Evolutionary conservation across 2,113 vertebrate species (phyloP), one percentile per base, ranked within the genome.

Genomic region (Prochilodus magdalenae): DNA sequence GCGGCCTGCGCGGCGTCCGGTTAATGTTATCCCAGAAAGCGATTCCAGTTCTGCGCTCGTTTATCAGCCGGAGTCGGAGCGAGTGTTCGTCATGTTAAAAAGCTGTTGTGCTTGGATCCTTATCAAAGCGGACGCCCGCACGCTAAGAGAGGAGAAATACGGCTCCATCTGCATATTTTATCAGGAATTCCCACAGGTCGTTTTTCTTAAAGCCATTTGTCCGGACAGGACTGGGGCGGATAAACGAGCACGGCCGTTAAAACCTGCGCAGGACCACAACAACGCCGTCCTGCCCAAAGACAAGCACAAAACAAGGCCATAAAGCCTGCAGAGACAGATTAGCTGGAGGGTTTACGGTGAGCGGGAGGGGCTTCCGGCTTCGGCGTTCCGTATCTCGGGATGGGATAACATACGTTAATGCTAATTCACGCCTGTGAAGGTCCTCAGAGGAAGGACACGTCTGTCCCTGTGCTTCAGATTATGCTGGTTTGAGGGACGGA

Each of bases 61-160:
- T 91, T 77, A 83, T 90, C 89, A 89, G 83, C 47, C 84, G 63
- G 40, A 77, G 57, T 60, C 78, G 72, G 81, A 77, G 82, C 82
- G 83, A 79, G 84, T 82, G 67, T 82, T 59, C 75, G 57, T 89
- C 86, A 87, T 89, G 69, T 77, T 30, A 83, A 89, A 80, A 84
- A 88, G 85, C 77, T 91, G 84, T 88, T 94, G 77, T 91, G 36
- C 76, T 90, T 91, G 90, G 92, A 91, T 33, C 47, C 29, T 27
- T 72, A 89, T 90, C 87, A 88, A 84, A 90, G 85, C 79, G 84
- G 74, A 83, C 59, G 81, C 79, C 81, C 59, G 27, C 72, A 87
- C 85, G 81, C 77, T 83, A 84, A 84, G 84, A 72, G 84, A 36
- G 7, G 36, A 74, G 77, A 90, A 88, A 86, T 81, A 88, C 91